Evolutionary conservation across 2,888 invertebrate species (phyloP).

Genomic region (Dasysyrphus tricinctus): DNA sequence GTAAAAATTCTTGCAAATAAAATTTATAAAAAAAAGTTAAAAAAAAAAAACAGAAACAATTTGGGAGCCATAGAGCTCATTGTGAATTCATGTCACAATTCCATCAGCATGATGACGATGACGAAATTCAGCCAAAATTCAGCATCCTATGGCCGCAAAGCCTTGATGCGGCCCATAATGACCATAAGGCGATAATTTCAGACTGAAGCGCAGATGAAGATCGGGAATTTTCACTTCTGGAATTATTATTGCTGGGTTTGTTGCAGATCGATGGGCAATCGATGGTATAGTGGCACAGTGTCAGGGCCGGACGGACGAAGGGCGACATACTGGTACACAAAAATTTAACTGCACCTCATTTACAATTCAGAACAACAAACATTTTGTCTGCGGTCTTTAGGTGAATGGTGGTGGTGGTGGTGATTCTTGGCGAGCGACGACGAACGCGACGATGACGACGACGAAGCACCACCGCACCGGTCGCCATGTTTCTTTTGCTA

Average conservation of each 20-base stretch:
- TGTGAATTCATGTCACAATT: conserved; percentile 78
- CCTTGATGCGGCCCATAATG: conserved; percentile 76
- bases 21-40: conserved; percentile 20
- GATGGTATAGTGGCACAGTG: neutral
- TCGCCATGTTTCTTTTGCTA: conserved; percentile 60
- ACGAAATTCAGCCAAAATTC: conserved; percentile 70
- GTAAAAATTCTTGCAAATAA: conserved; percentile 56
- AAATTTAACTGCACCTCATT: conserved; percentile 75
- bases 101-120: conserved; percentile 70
- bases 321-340: conserved; percentile 39
- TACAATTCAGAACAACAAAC: conserved; percentile 75
- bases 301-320: neutral
- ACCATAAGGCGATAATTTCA: conserved; percentile 75
- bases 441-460: neutral
- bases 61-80: conserved; percentile 76
- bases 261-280: conserved; percentile 30
- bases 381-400: conserved; percentile 73
- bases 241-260: conserved; percentile 28
- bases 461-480: neutral
- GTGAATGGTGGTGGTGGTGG: conserved; percentile 55
- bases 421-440: neutral
- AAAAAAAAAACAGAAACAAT: conserved; percentile 1
- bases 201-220: conserved; percentile 64
- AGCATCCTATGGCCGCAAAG: conserved; percentile 18
- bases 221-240: conserved; percentile 66